Evolutionary conservation across 2,888 invertebrate species (phyloP).

Genomic region (Schizotus pectinicornis): DNA sequence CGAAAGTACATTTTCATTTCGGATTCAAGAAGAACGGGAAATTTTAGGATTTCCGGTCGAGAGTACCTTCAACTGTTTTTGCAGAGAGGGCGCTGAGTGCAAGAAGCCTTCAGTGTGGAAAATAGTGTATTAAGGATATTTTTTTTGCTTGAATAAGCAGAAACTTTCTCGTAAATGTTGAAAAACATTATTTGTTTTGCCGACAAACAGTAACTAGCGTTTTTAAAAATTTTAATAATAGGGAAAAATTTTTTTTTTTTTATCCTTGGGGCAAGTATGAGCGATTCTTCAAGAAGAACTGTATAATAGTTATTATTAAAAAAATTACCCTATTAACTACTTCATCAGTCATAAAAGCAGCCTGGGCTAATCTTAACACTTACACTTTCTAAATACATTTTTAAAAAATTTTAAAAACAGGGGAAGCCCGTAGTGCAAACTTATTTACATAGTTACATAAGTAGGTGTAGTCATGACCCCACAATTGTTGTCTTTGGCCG

Average conservation of each 20-base stretch:
- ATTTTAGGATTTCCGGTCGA: slow-evolving; percentile 84
- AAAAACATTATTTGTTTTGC: no score
- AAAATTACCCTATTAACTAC: background rate
- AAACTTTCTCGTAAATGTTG: no score
- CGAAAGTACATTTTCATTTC: slow-evolving; percentile 94
- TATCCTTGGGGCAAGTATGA: no score
- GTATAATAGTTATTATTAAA: no score
- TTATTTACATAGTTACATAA: slow-evolving; percentile 72
- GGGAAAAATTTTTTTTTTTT: no score
- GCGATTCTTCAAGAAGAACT: no score
- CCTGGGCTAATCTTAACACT: no score
- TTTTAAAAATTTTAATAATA: no score
- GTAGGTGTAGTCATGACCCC: slow-evolving; percentile 89
- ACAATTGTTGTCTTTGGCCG: slow-evolving; percentile 89
- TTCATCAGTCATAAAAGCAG: slow-evolving; percentile 1
- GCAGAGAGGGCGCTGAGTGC: slow-evolving; percentile 70
- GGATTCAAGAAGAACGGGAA: slow-evolving; percentile 97
- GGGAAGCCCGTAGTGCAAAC: no score
- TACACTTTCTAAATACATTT: background rate
- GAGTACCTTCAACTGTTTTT: slow-evolving; percentile 88
- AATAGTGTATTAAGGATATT: slow-evolving; percentile 62
- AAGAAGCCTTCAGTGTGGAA: slow-evolving; percentile 80
- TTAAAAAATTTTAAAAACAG: background rate
- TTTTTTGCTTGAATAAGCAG: no score
- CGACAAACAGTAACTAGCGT: no score